Conservation (phyloP, 2,797 vertebrate genomes). For the Coilia nasus region DNA sequence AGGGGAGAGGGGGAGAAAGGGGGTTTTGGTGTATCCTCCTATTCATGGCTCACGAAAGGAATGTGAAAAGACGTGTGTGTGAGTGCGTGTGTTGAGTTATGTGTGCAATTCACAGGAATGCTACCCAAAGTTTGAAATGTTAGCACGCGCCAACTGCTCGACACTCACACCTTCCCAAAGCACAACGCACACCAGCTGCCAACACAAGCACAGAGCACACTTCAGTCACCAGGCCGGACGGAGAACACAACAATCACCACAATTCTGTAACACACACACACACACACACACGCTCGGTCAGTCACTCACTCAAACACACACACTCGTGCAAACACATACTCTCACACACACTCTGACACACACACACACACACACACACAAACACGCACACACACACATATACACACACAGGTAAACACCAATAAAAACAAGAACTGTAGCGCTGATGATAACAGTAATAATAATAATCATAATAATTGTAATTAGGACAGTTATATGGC, state of each 20-base stretch:
- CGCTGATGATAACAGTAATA: constrained; percentile 67
- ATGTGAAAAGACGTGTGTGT: constrained; percentile 25
- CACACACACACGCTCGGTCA: constrained; percentile 33
- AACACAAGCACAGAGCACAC: constrained; percentile 52
- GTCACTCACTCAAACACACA: neutral
- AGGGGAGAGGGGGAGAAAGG: neutral
- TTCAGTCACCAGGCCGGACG: constrained; percentile 54
- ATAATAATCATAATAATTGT: constrained; percentile 69
- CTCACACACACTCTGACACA: constrained; percentile 40
- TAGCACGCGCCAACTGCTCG: neutral
- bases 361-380: constrained; percentile 36
- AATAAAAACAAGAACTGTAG: constrained; percentile 72
- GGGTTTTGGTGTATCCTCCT: constrained; percentile 10
- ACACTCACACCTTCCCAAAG: constrained; percentile 26
- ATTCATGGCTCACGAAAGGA: constrained; percentile 5
- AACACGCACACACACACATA: constrained; percentile 33
- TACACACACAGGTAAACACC: constrained; percentile 66
- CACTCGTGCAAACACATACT: constrained; percentile 36
- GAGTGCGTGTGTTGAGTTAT: neutral
- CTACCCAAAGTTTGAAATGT: constrained; percentile 40
- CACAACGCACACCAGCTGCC: constrained; percentile 49
- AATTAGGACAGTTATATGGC: constrained; percentile 69
- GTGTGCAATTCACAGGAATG: constrained; percentile 20
- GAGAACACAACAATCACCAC: constrained; percentile 58
- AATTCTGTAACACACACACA: constrained; percentile 20